These are phyloP conservation scores for Malthinus flaveolus DNA, from an alignment of 2,888 invertebrate genomes.

Conservation along the genomic window DNA sequence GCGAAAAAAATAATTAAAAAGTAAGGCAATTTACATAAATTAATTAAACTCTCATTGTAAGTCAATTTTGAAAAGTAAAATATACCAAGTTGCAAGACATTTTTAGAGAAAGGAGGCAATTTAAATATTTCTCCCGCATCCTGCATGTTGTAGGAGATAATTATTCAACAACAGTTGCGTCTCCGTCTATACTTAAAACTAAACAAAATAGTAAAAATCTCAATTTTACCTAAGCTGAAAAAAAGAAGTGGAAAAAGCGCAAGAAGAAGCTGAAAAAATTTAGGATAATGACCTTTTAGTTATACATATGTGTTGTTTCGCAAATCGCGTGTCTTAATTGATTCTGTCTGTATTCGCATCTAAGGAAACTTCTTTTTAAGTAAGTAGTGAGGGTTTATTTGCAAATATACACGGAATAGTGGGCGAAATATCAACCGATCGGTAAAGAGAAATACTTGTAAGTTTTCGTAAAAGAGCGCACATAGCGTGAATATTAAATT, in stretches of 20 bases:
- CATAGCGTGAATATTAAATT: conserved; percentile 5
- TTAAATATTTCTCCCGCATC: too few species aligned
- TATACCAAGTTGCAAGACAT: too few species aligned
- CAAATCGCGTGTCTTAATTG: conserved; percentile 16
- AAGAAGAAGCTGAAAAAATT: not conserved
- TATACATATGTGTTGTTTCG: not conserved
- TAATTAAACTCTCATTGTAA: too few species aligned
- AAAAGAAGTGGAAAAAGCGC: not conserved
- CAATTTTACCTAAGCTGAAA: too few species aligned
- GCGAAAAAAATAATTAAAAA: too few species aligned
- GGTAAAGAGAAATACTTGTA: conserved; percentile 1
- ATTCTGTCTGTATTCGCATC: conserved; percentile 13
- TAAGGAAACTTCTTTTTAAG: conserved; percentile 4
- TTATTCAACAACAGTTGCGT: too few species aligned
- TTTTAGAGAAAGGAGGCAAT: too few species aligned
- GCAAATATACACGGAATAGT: not conserved
- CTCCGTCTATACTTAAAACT: not conserved
- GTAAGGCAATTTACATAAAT: too few species aligned
- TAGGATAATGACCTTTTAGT: conserved; percentile 6
- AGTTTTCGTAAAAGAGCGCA: not conserved
- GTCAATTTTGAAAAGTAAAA: too few species aligned
- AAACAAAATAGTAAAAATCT: not conserved
- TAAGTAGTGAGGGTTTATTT: too few species aligned
- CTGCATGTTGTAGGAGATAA: too few species aligned
- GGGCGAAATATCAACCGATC: conserved; percentile 11